Evolutionary conservation across 2,797 vertebrate genomes (phyloP).

Genomic region (Melopsittacus undulatus): DNA sequence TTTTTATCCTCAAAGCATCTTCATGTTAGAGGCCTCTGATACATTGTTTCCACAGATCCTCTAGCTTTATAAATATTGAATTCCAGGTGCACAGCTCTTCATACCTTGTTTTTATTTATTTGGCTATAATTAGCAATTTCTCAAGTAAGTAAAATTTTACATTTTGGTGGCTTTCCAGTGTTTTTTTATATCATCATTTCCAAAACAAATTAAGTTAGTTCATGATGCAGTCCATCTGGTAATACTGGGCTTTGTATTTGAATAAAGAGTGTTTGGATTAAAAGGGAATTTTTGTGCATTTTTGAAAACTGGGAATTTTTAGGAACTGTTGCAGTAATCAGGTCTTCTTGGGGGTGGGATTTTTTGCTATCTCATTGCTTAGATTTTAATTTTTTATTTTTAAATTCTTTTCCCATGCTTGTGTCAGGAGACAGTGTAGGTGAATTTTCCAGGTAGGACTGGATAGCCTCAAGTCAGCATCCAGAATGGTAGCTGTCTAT

Average conservation of each 20-base stretch:
- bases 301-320: constrained; percentile 7
- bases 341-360: not conserved
- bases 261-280: not conserved
- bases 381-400: not conserved
- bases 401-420: not conserved
- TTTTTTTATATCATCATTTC: not conserved
- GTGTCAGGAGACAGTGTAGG: not conserved
- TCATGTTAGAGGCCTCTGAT: not conserved
- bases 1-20: not conserved
- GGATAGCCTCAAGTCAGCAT: not conserved
- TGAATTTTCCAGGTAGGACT: constrained; percentile 22
- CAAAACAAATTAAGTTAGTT: not conserved
- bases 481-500: not conserved
- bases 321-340: constrained; percentile 4
- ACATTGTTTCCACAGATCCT: not conserved
- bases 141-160: not conserved
- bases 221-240: not conserved
- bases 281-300: not conserved
- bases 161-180: not conserved
- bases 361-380: not conserved
- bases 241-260: not conserved
- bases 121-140: not conserved
- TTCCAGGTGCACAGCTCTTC: not conserved
- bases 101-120: not conserved
- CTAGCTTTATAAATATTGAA: not conserved